Evolutionary conservation across 2,113 vertebrate species (phyloP).

Genomic region (Leptocoma aspasia): DNA sequence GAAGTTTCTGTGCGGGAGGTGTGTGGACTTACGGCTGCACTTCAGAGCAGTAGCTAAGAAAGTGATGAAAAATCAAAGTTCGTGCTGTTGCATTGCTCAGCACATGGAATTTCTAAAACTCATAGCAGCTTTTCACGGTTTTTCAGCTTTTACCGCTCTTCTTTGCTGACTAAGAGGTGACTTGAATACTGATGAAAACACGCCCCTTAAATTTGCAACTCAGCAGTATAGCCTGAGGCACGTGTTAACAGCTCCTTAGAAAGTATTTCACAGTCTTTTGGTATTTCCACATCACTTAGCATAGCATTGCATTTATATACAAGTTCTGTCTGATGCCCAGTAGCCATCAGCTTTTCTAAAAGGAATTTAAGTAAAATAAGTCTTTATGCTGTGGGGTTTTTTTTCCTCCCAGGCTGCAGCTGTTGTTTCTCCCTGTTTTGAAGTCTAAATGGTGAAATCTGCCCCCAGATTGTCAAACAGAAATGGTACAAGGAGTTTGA

Average conservation of each 20-base stretch:
- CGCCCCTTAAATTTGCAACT: conserved; percentile 3
- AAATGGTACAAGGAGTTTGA: background rate
- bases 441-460: background rate
- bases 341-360: background rate
- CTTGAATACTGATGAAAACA: conserved; percentile 17
- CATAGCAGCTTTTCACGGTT: rapidly evolving
- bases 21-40: background rate
- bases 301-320: background rate
- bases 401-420: background rate
- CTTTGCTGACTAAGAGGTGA: background rate
- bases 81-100: background rate
- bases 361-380: background rate
- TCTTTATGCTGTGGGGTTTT: background rate
- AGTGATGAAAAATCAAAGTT: background rate
- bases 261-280: conserved; percentile 23
- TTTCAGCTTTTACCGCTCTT: background rate
- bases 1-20: background rate
- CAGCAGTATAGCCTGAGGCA: conserved; percentile 26
- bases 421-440: background rate
- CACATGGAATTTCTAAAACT: background rate
- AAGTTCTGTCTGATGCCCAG: background rate
- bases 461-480: background rate
- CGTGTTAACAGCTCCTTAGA: background rate
- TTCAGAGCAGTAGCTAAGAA: background rate
- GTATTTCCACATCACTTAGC: conserved; percentile 31